phyloP scores from a whole-genome alignment of 1,140 invertebrate genomes.

The Hyphantria cunea region DNA sequence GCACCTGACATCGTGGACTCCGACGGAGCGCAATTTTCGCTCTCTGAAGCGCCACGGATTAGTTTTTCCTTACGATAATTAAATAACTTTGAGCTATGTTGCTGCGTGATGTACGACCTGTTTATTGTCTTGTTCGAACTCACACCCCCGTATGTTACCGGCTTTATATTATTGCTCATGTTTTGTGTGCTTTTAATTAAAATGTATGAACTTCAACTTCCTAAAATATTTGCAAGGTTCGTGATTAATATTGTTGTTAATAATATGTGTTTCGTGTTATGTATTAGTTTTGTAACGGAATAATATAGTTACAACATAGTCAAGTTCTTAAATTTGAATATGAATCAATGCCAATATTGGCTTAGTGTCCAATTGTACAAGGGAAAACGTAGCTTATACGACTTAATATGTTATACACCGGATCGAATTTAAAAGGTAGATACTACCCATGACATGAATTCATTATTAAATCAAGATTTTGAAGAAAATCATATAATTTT shows the following conservation, averaged over 20 bases:
- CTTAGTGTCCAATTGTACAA: no score
- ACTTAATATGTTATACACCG: no score
- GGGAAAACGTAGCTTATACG: no score
- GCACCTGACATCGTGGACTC: slow-evolving; percentile 58
- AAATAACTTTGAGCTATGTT: slow-evolving; percentile 80
- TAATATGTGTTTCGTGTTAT: background rate
- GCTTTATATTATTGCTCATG: slow-evolving; percentile 42
- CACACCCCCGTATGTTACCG: slow-evolving; percentile 17
- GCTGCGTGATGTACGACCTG: slow-evolving; percentile 72
- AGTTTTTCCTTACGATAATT: slow-evolving; percentile 80
- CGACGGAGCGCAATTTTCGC: slow-evolving; percentile 67
- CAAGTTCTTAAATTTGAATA: no score
- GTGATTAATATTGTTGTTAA: no score
- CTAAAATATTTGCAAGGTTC: slow-evolving; percentile 18
- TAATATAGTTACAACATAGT: no score
- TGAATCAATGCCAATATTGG: no score
- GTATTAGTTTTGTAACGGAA: background rate
- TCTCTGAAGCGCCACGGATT: slow-evolving; percentile 66
- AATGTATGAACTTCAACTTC: slow-evolving; percentile 31
- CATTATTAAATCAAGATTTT: no score
- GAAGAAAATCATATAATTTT: no score
- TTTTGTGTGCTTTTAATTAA: slow-evolving; percentile 34
- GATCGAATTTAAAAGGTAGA: no score
- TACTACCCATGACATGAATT: no score
- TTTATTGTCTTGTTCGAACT: slow-evolving; percentile 67